These are phyloP conservation scores for Emys orbicularis DNA, from an alignment of 2,797 vertebrate genomes.

Conservation along the genomic window DNA sequence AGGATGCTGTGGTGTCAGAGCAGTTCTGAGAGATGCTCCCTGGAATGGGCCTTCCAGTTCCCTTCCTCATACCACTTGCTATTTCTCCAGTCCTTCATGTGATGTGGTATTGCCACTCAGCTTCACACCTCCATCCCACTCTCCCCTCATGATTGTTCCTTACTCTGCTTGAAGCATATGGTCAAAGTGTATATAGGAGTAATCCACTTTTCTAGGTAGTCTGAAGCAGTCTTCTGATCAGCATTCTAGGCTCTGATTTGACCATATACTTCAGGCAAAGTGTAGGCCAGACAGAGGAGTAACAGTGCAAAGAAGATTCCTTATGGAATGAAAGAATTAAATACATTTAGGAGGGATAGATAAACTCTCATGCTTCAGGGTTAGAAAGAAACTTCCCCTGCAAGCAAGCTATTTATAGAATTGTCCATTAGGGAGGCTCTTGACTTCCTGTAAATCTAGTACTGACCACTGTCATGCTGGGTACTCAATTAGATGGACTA, in stretches of 20 bases:
- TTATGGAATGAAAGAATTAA: slow-evolving; percentile 3
- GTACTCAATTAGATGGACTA: background rate
- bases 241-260: background rate
- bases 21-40: background rate
- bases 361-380: background rate
- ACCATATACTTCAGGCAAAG: background rate
- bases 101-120: background rate
- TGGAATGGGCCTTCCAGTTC: background rate
- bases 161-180: background rate
- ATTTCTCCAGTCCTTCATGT: background rate
- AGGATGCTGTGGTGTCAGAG: background rate
- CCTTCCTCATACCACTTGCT: background rate
- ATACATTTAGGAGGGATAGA: background rate
- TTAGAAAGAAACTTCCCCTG: slow-evolving; percentile 13
- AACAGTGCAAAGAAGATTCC: background rate
- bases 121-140: background rate
- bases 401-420: background rate
- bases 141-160: background rate
- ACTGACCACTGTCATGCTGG: background rate
- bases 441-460: background rate
- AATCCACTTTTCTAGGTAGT: background rate
- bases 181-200: background rate
- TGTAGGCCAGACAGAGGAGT: background rate
- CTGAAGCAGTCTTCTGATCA: background rate
- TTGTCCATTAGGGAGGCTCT: background rate